Evolutionary conservation across 2,113 vertebrate species (phyloP), one percentile per base, ranked within the genome.

Genomic region (Corythornis cristatus): DNA sequence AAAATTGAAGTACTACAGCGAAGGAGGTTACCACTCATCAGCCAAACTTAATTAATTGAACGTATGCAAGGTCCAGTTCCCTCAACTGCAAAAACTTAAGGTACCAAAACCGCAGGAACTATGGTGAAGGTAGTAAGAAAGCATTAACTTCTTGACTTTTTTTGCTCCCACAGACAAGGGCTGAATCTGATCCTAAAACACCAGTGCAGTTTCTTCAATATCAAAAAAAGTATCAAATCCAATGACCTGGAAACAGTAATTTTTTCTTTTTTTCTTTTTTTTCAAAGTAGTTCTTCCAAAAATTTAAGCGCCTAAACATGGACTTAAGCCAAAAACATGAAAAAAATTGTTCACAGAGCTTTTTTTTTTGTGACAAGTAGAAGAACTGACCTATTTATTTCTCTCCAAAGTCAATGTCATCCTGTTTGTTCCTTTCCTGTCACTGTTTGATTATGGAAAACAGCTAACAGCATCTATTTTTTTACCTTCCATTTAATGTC

Each of bases 401-500:
- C 73, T 91, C 66, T 43, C 83, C 61, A 84, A 86, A 93, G 75
- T 84, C 93, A 92, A 68, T 58, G 29, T 86, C 92, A 95, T 87
- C 67, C 83, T 91, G 50, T 77, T 86, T 89, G 75, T 50, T 82
- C 57, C 23, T 91, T 73, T 91, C 87, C 87, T 79, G 86, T 43
- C 8, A 87, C 79, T 85, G 68, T 95, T 94, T 96, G 92, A 94
- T 57, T 92, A 92, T 62, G 35, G 40, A 71, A 84, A 83, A 80
- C 33, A 94, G 88, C 9, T 58, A 56, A 37, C 1, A 0, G 67
- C 76, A 85, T 86, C 58, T 75, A 71, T 84, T 89, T 90, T 89
- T 93, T 92, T 92, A 95, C 86, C 65, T 96, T 95, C 68, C 83
- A 84, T 88, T 96, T 93, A 97, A 96, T 97, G 96, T 97, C 97